Evolutionary conservation across 2,797 vertebrate genomes (phyloP), one percentile per base, ranked within the genome.

Genomic region (Luscinia megarhynchos): DNA sequence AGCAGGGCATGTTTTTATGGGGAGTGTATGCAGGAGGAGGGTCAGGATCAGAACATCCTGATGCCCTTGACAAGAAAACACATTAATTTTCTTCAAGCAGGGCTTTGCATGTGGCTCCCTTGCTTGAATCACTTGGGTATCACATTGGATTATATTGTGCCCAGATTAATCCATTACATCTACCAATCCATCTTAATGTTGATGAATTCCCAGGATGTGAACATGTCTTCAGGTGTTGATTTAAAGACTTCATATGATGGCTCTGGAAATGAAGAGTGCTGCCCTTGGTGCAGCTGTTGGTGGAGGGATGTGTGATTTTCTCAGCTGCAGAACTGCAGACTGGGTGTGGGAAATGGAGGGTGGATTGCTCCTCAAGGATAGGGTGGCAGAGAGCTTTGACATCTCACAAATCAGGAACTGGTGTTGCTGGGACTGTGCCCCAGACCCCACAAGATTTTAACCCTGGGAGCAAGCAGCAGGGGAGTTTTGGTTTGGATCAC

Each of bases 201-300:
- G 76, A 89, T 74, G 61, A 83, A 77, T 74, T 93, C 92, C 72
- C 64, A 85, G 64, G 59, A 83, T 10, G 57, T 40, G 50, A 91
- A 69, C 15, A 19, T 24, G n/a, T 41, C 85, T 87, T 74, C 64
- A 57, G 57, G 80, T 70, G 79, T 57, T 93, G 80, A 23, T 87
- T 83, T 93, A 59, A 93, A 95, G n/a, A 5, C 61, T 83, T 30
- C 15, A 17, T 45, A 24, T 23, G 23, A 36, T 50, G 1, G 5
- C 41, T 34, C 57, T 64, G 89, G 74, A 84, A 84, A 62, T 58
- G 7, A 64, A 74, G 40, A 83, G 20, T 11, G 26, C 6, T 89
- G 70, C 30, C 72, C n/a, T 78, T 34, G 36, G 55, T 73, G 66
- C 87, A 84, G 84, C 40, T 57, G 67, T 68, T 22, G 75, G 84